phyloP scores from a whole-genome alignment of 2,113 vertebrate genomes.

The Amia ocellicauda region DNA sequence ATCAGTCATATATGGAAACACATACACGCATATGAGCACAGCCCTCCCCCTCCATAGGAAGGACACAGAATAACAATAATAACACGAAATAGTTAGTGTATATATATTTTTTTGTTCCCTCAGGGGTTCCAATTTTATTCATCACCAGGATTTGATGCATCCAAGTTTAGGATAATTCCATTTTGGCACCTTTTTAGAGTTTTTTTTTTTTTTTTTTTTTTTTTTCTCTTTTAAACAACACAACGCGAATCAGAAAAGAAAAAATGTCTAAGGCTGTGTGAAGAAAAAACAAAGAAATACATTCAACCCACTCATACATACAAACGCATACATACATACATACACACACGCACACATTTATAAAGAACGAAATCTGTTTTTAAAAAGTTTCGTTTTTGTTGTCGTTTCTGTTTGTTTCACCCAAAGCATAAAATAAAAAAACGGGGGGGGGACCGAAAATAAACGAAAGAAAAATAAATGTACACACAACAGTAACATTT shows the following conservation, averaged over 20 bases:
- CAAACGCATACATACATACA: too few relatives aligned
- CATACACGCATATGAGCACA: constrained; percentile 1
- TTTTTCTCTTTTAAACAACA: constrained; percentile 61
- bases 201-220: constrained; percentile 51
- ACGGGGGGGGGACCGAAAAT: constrained; percentile 42
- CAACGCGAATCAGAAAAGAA: constrained; percentile 55
- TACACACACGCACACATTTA: constrained; percentile 52
- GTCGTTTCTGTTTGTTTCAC: constrained; percentile 54
- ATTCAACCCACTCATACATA: too few relatives aligned
- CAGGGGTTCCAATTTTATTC: constrained; percentile 70
- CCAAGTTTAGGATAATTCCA: constrained; percentile 70
- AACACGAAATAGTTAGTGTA: constrained; percentile 19
- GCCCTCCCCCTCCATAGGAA: too few relatives aligned
- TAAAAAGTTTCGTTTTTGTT: constrained; percentile 59
- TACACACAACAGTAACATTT: constrained; percentile 65
- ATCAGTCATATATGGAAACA: too few relatives aligned
- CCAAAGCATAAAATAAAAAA: constrained; percentile 49
- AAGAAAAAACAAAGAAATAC: constrained; percentile 53
- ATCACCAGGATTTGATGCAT: constrained; percentile 66
- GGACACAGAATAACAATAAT: too few relatives aligned
- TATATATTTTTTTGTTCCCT: constrained; percentile 62
- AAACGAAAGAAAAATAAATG: constrained; percentile 48
- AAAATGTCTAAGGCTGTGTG: constrained; percentile 69
- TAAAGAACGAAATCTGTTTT: constrained; percentile 48
- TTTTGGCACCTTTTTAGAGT: constrained; percentile 74